Evolutionary conservation across 2,888 invertebrate genomes (phyloP), one percentile per base, ranked within the genome.

Genomic region (Bellardia bayeri): DNA sequence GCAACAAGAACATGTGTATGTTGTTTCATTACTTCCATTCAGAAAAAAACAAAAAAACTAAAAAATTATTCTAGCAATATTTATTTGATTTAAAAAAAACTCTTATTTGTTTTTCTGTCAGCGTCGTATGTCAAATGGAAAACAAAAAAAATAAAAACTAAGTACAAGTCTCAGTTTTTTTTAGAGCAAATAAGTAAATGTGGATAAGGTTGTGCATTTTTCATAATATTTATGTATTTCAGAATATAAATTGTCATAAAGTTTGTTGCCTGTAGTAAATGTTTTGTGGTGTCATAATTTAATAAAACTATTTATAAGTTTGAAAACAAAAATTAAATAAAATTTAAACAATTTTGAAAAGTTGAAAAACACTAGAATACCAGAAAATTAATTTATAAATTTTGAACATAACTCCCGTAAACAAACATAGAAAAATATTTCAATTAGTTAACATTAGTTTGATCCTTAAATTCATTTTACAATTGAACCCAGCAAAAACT

Each of bases 81-180:
- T 72, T 78, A 78, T 71, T 78, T 78, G 11, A 33, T 63, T 64
- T 61, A 49, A 42, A 66, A 54, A 42, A 51, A 37, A 37, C 9
- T 69, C 37, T 71, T 79, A 75, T 75, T 79, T 64, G 87, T 82
- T 85, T 85, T 56, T 75, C 82, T 82, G 16, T 64, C 49, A 72
- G 37, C 37, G 51, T 82, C 40, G 68, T 74, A 42, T 79, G 63
- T 82, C 61, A 78, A 78, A 78, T 69, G 9, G 33, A 64, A 63
- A 68, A 42, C 2, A 63, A 40, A 64, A 23, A 0, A 23, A 23
- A n/a, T n/a, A n/a, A 23, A 37, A 37, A 14, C 37, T 49, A 63
- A 68, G 1, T 54, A 71, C 54, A 63, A 63, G 64, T 61, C 37
- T 37, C 37, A 63, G 69, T 69, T 51, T 69, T 51, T 42, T 42